Evolutionary conservation across 2,797 vertebrate species (phyloP).

Genomic region (Alcedo quadribrachys): DNA sequence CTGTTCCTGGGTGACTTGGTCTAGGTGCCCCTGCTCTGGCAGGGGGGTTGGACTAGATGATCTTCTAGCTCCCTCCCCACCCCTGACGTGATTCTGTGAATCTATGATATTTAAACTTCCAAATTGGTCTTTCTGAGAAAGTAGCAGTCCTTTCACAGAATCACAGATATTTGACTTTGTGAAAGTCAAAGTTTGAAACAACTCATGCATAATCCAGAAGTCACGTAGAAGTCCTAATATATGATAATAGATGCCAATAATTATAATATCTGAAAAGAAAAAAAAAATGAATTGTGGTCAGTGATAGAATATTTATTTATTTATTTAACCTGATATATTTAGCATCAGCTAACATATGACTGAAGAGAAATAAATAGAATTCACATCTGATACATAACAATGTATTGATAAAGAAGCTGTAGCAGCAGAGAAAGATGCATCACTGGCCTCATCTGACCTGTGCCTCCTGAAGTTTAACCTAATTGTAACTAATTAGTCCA

Average conservation of each 20-base stretch:
- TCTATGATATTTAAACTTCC: background rate
- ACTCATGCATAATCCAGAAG: background rate
- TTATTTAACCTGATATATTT: background rate
- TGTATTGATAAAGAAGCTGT: background rate
- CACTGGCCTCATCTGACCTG: background rate
- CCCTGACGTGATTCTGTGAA: too few species aligned
- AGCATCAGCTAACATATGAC: background rate
- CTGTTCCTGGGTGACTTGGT: too few species aligned
- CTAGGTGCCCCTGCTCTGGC: too few species aligned
- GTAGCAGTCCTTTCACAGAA: too few species aligned
- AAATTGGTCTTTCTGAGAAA: background rate
- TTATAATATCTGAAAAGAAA: background rate
- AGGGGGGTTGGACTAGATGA: too few species aligned
- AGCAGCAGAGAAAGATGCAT: background rate
- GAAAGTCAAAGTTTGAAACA: background rate
- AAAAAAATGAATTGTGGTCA: background rate
- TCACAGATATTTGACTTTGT: too few species aligned
- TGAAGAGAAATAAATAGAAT: background rate
- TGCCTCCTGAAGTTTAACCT: background rate
- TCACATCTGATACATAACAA: background rate
- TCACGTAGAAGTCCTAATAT: background rate
- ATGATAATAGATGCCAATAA: background rate
- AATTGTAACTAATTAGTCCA: background rate
- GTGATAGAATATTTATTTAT: background rate
- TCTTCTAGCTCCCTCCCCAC: too few species aligned